Percentiles rank a stretch among this genome's conserved stretches.
Evolutionary conservation across 2,888 invertebrate species (phyloP).

Genomic region (Cryptosula pallasiana): DNA sequence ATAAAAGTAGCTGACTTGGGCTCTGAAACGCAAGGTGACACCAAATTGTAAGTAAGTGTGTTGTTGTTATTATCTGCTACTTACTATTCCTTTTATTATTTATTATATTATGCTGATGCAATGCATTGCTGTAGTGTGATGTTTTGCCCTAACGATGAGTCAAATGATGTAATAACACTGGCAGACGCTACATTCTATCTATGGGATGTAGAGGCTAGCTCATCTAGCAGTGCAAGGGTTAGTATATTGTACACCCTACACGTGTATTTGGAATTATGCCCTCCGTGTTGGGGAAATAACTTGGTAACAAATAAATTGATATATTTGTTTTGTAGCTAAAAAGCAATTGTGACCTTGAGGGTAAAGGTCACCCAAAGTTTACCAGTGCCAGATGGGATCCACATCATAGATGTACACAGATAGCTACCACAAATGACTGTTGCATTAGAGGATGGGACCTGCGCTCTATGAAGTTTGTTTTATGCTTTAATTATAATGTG

Average conservation of each 20-base stretch:
- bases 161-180: slow-evolving; percentile 67
- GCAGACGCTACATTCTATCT: slow-evolving; percentile 71
- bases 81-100: too few species aligned
- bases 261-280: too few species aligned
- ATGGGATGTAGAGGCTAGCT: slow-evolving; percentile 61
- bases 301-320: neutral
- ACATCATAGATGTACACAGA: slow-evolving; percentile 78
- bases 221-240: slow-evolving; percentile 37
- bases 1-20: slow-evolving; percentile 1
- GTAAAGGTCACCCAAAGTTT: slow-evolving; percentile 72
- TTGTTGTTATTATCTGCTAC: neutral
- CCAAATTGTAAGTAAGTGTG: slow-evolving; percentile 41
- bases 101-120: neutral
- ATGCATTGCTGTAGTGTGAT: slow-evolving; percentile 60
- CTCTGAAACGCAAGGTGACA: slow-evolving; percentile 52
- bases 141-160: slow-evolving; percentile 76
- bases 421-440: slow-evolving; percentile 80
- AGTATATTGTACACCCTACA: too few species aligned
- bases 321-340: slow-evolving; percentile 33
- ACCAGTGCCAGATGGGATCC: slow-evolving; percentile 91
- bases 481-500: too few species aligned
- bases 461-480: slow-evolving; percentile 61
- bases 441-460: slow-evolving; percentile 83
- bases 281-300: too few species aligned
- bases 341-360: slow-evolving; percentile 56